A percentile compares a stretch with the other conserved stretches of the same genome.
Conservation (phyloP, 2,888 invertebrate genomes). For the Catocala fraxini region DNA sequence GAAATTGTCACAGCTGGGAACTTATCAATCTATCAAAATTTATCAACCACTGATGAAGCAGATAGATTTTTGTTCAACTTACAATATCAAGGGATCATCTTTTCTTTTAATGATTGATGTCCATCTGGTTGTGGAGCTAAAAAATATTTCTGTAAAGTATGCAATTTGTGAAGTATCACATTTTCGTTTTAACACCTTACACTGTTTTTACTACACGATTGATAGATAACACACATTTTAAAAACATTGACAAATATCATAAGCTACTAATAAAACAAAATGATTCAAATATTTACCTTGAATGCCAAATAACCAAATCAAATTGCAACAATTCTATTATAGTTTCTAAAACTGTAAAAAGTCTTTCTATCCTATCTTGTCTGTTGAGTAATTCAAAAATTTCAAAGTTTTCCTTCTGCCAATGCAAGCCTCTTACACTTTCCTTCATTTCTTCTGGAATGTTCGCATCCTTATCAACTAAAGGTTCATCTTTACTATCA, state of each 20-base stretch:
- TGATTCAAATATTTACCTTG: slow-evolving; percentile 67
- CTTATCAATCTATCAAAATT: too few relatives aligned
- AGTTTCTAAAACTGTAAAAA: slow-evolving; percentile 83
- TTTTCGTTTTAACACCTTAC: too few relatives aligned
- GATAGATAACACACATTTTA: too few relatives aligned
- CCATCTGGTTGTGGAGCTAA: too few relatives aligned
- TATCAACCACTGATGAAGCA: too few relatives aligned
- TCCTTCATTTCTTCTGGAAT: slow-evolving; percentile 73
- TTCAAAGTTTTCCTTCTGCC: slow-evolving; percentile 79
- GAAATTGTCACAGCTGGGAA: too few relatives aligned
- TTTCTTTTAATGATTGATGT: too few relatives aligned
- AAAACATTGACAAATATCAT: too few relatives aligned
- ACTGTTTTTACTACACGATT: background rate
- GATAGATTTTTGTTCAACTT: too few relatives aligned
- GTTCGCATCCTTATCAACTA: slow-evolving; percentile 69
- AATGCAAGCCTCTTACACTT: slow-evolving; percentile 72
- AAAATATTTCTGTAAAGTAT: too few relatives aligned
- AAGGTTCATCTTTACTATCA: slow-evolving; percentile 68
- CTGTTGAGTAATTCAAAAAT: slow-evolving; percentile 74
- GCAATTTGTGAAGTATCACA: too few relatives aligned
- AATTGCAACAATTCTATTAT: slow-evolving; percentile 85
- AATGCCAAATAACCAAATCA: slow-evolving; percentile 87
- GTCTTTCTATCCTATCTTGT: slow-evolving; percentile 79
- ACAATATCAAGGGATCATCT: too few relatives aligned
- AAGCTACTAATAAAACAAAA: background rate